phyloP scores from a whole-genome alignment of 1,140 invertebrate species.

The Alviniconcha marisindica region DNA sequence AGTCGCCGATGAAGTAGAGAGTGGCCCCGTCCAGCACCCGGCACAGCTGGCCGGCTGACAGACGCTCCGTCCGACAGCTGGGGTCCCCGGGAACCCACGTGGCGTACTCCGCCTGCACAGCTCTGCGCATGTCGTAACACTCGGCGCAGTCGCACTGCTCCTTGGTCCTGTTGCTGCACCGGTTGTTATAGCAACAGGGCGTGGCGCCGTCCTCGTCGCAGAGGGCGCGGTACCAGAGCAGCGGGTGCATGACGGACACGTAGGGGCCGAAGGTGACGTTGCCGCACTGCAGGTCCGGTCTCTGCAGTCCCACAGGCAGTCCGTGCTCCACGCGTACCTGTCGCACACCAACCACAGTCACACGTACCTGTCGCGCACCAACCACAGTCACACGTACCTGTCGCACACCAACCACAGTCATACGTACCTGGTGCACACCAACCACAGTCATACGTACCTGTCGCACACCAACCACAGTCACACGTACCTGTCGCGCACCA shows the following conservation, averaged over 20 bases:
- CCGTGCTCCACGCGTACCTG: not conserved
- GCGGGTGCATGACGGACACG: not conserved
- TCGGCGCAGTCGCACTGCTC: conserved; percentile 43
- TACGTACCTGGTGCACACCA: too few relatives aligned
- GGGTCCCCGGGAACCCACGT: conserved; percentile 10
- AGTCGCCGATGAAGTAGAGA: conserved; percentile 46
- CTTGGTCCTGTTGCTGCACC: conserved; percentile 13
- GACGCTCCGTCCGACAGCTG: conserved; percentile 29
- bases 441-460: too few relatives aligned
- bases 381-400: too few relatives aligned
- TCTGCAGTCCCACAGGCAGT: conserved; percentile 2
- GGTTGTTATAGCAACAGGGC: conserved; percentile 52
- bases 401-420: too few relatives aligned
- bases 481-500: too few relatives aligned
- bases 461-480: too few relatives aligned
- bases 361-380: too few relatives aligned
- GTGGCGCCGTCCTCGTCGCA: conserved; percentile 46
- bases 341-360: too few relatives aligned
- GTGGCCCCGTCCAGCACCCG: conserved; percentile 28
- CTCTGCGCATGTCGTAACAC: conserved; percentile 46
- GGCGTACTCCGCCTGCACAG: conserved; percentile 46
- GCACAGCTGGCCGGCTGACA: conserved; percentile 17
- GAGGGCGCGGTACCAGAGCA: conserved; percentile 44
- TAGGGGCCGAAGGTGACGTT: conserved; percentile 35
- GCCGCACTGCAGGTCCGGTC: conserved; percentile 33